Evolutionary conservation across 2,888 invertebrate species (phyloP), one percentile per base, ranked within the genome.

Genomic region (Dexiosoma caninum): DNA sequence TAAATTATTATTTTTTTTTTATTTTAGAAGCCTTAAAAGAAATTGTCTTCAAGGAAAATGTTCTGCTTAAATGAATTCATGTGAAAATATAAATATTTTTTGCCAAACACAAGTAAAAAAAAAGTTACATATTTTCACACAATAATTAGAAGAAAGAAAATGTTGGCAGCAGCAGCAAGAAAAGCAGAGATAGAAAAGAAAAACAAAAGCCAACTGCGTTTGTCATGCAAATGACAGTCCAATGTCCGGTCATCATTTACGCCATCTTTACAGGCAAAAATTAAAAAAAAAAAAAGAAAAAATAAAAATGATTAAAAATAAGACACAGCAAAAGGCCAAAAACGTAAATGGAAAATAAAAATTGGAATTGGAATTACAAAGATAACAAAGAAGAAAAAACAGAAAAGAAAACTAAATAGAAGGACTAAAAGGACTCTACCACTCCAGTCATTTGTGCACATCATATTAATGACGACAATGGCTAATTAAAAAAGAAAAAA

Each of bases 221-320:
- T 85, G 86, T 87, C 86, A 87, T 89, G 89, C 88, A 89, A 89
- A 89, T 89, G 89, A 89, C 89, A 89, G 88, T 83, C 72, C 82
- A 77, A 83, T 81, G 82, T 84, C 81, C 83, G 83, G 82, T 74
- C 81, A 84, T 84, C 84, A 83, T 84, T 84, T 83, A 86, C 84
- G 84, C 85, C 84, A 84, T 84, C 83, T 83, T 81, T 67, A 14
- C 62, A 44, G 35, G 44, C 27, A 69, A 35, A 37, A 32, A 19
- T 19, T 10, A 49, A 10, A 71, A 30, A 6, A n/a, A 70, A 40
- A 51, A 40, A 57, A 6, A 10, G 1, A 44, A 32, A 53, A 42
- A 44, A 16, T 55, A 42, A 66, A 75, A 23, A 51, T 30, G 12
- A 53, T n/a, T 1, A 21, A n/a, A 60, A 32, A 23, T n/a, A 16